A percentile compares a stretch with the other conserved stretches of the same genome.
Conservation (phyloP, 2,113 vertebrate species). For the Neodontobutis hainanensis region DNA sequence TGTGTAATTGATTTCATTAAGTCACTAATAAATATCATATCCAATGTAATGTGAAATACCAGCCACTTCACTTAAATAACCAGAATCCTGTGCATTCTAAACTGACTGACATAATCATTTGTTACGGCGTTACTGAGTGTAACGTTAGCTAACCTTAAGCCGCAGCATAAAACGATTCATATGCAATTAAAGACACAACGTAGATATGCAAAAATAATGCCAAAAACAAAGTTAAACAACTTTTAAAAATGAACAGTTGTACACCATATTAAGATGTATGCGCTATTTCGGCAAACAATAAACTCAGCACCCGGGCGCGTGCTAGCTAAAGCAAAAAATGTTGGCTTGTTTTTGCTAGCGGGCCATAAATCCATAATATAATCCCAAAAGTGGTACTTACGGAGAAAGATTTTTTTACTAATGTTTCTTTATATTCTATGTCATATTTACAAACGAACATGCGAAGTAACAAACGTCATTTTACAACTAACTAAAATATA, state of each 20-base stretch:
- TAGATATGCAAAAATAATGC: neutral
- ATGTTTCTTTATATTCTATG: conserved; percentile 53
- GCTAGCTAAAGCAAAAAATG: conserved; percentile 42
- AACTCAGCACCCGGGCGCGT: conserved; percentile 23
- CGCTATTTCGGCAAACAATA: conserved; percentile 23
- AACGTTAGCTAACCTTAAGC: conserved; percentile 20
- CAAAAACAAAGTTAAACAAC: neutral
- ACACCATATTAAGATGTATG: neutral
- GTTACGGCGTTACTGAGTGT: conserved; percentile 22
- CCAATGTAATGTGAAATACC: neutral
- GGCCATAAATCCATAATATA: conserved; percentile 53
- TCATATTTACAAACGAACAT: conserved; percentile 57
- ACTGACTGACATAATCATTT: neutral
- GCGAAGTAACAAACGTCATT: conserved; percentile 41
- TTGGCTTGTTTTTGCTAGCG: conserved; percentile 65
- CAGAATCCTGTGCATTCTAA: neutral
- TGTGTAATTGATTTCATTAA: too few species aligned
- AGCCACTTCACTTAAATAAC: neutral
- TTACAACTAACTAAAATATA: conserved; percentile 45
- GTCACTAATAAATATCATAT: neutral
- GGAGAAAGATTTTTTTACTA: conserved; percentile 27
- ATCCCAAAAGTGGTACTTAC: conserved; percentile 60
- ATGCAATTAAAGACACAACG: neutral
- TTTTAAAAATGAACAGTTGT: neutral
- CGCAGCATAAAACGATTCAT: conserved; percentile 3